phyloP scores from a whole-genome alignment of 2,888 invertebrate genomes.

The Heteropelma amictum region DNA sequence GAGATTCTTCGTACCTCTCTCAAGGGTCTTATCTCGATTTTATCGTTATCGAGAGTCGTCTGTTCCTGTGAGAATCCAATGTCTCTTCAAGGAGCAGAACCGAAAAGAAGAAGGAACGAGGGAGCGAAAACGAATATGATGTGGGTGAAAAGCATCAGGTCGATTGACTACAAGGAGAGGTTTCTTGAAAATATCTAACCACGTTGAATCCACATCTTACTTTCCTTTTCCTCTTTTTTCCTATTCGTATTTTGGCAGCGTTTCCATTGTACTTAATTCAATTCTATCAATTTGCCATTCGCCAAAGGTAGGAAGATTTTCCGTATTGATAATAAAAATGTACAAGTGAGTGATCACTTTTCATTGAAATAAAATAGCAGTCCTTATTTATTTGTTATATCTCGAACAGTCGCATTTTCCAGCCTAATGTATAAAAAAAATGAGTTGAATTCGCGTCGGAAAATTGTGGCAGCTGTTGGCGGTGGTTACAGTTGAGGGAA shows the following conservation, averaged over 20 bases:
- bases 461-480: no score
- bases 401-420: not conserved
- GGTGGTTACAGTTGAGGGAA: no score
- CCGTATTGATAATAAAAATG: no score
- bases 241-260: not conserved
- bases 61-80: slow-evolving; percentile 35
- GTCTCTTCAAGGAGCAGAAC: slow-evolving; percentile 43
- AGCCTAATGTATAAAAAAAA: no score
- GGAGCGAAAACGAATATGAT: slow-evolving; percentile 10
- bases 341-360: not conserved
- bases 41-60: slow-evolving; percentile 55
- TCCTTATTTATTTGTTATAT: not conserved
- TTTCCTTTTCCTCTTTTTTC: slow-evolving; percentile 17
- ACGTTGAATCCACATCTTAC: slow-evolving; percentile 7
- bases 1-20: slow-evolving; percentile 41
- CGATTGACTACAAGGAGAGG: slow-evolving; percentile 26
- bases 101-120: slow-evolving; percentile 15
- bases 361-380: not conserved
- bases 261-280: slow-evolving; percentile 47
- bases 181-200: slow-evolving; percentile 41
- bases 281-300: no score
- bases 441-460: no score
- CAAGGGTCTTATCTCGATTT: slow-evolving; percentile 55
- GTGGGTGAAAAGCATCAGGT: slow-evolving; percentile 12
- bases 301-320: no score